Evolutionary conservation across 2,113 vertebrate genomes (phyloP).

Genomic region (Gymnarchus niloticus): DNA sequence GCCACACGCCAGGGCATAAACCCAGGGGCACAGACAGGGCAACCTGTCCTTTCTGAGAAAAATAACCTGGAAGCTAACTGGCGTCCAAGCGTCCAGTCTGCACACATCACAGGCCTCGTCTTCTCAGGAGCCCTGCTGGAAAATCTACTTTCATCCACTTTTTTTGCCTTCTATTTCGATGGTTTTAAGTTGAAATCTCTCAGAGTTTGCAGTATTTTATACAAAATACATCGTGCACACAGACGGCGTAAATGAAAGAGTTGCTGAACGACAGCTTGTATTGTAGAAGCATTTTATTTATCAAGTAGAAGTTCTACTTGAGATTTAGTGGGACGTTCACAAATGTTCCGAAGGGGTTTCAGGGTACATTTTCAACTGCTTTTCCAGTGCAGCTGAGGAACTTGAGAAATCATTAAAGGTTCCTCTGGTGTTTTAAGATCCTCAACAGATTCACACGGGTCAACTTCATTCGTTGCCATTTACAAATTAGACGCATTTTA

Average conservation of each 20-base stretch:
- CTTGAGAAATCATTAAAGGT: neutral
- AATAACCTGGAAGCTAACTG: neutral
- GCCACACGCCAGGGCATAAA: constrained; percentile 7
- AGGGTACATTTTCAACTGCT: neutral
- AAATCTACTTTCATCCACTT: neutral
- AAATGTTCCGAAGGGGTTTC: neutral
- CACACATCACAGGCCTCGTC: neutral
- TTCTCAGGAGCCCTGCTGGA: neutral
- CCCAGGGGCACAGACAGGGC: neutral
- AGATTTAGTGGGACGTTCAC: neutral
- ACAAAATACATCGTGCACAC: neutral
- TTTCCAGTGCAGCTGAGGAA: neutral
- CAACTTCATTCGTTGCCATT: neutral
- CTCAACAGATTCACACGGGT: neutral
- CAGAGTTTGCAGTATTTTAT: neutral
- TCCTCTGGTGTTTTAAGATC: neutral
- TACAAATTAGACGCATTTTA: neutral
- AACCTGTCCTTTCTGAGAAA: neutral
- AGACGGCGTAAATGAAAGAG: neutral
- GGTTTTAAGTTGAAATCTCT: no score
- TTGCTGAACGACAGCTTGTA: no score
- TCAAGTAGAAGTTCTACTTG: neutral
- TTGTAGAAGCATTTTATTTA: neutral
- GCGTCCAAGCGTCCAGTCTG: neutral
- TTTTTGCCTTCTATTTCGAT: neutral